phyloP scores from a whole-genome alignment of 2,113 vertebrate species.

The Indicator maculatus region DNA sequence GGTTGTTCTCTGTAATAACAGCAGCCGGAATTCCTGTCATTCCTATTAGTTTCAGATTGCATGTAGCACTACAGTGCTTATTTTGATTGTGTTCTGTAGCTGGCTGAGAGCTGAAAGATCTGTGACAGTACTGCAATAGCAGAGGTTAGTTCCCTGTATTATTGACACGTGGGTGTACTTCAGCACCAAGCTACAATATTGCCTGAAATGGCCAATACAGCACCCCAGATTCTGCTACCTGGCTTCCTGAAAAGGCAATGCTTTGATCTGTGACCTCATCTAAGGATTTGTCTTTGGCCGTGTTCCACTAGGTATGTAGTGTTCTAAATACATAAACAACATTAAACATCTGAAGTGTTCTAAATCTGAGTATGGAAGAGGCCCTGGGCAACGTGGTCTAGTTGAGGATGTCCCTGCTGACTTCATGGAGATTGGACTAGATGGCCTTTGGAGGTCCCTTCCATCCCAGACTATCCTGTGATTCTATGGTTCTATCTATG shows the following conservation, averaged over 20 bases:
- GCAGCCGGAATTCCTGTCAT: not conserved
- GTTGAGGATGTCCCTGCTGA: too few species aligned
- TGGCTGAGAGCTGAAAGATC: not conserved
- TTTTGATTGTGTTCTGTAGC: not conserved
- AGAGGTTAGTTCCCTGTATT: not conserved
- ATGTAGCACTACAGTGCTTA: accelerated
- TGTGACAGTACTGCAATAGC: not conserved
- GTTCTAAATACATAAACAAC: not conserved
- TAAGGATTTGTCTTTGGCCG: not conserved
- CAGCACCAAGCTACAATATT: not conserved
- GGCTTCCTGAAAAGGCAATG: not conserved
- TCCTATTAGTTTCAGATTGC: not conserved
- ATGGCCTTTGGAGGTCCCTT: too few species aligned
- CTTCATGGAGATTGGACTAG: too few species aligned
- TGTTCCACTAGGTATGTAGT: not conserved
- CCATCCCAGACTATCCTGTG: too few species aligned
- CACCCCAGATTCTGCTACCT: not conserved
- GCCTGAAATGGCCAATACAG: not conserved
- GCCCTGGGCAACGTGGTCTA: too few species aligned
- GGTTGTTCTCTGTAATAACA: not conserved
- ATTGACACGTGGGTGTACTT: accelerated
- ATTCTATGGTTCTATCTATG: too few species aligned
- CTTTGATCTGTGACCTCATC: not conserved
- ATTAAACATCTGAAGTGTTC: accelerated
- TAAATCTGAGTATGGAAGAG: not conserved